A percentile compares a stretch with the other conserved stretches of the same genome.
phyloP scores from a whole-genome alignment of 2,113 vertebrate species.

The Gobiocypris rarus region DNA sequence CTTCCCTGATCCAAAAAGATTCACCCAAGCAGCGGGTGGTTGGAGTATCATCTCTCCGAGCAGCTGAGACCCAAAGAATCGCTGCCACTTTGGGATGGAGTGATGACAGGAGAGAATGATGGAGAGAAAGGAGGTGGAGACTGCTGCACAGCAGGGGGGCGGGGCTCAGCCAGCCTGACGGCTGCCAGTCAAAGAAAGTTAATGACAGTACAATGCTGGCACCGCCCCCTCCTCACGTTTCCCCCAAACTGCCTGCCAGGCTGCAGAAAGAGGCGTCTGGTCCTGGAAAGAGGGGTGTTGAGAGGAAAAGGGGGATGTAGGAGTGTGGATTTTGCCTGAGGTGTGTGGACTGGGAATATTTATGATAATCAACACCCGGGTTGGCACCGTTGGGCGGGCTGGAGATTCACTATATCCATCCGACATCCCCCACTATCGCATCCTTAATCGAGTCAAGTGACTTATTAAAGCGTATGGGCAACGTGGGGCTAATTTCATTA shows the following conservation, averaged over 20 bases:
- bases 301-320: conserved; percentile 51
- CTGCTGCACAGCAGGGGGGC: conserved; percentile 72
- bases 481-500: conserved; percentile 81
- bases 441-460: conserved; percentile 85
- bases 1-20: conserved; percentile 55
- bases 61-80: conserved; percentile 55
- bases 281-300: conserved; percentile 17
- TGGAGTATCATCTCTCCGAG: conserved; percentile 57
- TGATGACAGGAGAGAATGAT: conserved; percentile 65
- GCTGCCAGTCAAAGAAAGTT: conserved; percentile 82
- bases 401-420: conserved; percentile 58
- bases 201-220: conserved; percentile 75
- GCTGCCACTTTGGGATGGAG: conserved; percentile 54
- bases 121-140: conserved; percentile 58
- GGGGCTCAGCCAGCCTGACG: conserved; percentile 78
- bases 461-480: conserved; percentile 87
- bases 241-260: conserved; percentile 40
- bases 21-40: conserved; percentile 62
- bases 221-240: conserved; percentile 60
- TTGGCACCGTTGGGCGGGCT: conserved; percentile 82
- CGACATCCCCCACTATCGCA: conserved; percentile 18
- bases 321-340: conserved; percentile 60
- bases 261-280: conserved; percentile 40
- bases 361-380: conserved; percentile 85
- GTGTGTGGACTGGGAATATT: conserved; percentile 76